Percentiles rank a stretch among this genome's conserved stretches.
Evolutionary conservation across 2,797 vertebrate genomes (phyloP).

Genomic region (Dallia pectoralis): DNA sequence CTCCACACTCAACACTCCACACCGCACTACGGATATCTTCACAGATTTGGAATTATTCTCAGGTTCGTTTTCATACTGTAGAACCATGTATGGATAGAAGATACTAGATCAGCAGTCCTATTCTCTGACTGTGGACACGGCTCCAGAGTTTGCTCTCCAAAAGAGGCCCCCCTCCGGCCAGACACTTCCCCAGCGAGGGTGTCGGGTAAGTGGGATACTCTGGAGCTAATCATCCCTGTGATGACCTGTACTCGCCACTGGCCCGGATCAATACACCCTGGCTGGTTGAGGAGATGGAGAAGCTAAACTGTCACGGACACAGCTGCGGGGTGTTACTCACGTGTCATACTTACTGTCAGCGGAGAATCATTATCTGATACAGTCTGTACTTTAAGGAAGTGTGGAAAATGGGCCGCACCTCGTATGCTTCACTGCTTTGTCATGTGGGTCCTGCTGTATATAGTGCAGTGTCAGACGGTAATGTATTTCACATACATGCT

Average conservation of each 20-base stretch:
- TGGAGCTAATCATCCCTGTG: conserved; percentile 8
- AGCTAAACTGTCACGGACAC: conserved; percentile 37
- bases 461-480: too few relatives aligned
- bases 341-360: conserved; percentile 29
- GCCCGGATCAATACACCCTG: conserved; percentile 50
- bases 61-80: not conserved
- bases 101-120: not conserved
- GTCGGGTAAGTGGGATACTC: not conserved
- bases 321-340: conserved; percentile 44
- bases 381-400: not conserved
- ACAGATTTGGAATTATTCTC: too few relatives aligned
- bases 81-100: not conserved
- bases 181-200: not conserved
- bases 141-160: conserved; percentile 8
- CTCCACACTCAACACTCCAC: too few relatives aligned
- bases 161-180: not conserved
- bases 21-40: too few relatives aligned
- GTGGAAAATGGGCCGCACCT: not conserved
- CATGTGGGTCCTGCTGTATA: not conserved
- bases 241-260: conserved; percentile 24
- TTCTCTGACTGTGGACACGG: not conserved
- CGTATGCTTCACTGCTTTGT: not conserved
- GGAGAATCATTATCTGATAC: too few relatives aligned
- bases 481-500: too few relatives aligned
- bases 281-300: conserved; percentile 32